Evolutionary conservation across 2,113 vertebrate genomes (phyloP), one percentile per base, ranked within the genome.

Genomic region (Oxyura jamaicensis): DNA sequence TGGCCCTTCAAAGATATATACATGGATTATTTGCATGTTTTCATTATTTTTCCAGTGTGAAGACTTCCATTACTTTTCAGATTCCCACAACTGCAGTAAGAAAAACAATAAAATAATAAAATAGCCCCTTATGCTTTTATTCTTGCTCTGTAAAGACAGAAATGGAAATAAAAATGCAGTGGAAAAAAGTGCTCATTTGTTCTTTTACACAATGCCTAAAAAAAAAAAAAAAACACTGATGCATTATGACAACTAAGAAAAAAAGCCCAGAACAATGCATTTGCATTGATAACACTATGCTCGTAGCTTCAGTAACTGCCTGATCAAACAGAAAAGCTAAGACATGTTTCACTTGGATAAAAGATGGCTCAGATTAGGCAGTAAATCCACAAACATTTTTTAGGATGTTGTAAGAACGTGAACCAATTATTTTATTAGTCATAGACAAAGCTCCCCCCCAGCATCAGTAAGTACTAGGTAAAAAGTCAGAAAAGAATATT

Each of bases 391-490:
- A 92, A 69, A 33, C 79, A 91, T 59, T 90, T 94, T 87, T 85
- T 31, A 66, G 41, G n/a, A 90, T 88, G 84, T 71, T 82, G 39
- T 55, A 91, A 87, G 39, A 89, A 71, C 17, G 69, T 3, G 21
- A 89, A 80, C 46, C n/a, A 88, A 77, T 94, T 91, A 75, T 56
- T 77, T 82, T 67, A 93, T 87, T 91, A 95, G 41, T 94, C 82
- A 85, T 3, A 86, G 41, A 52, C 36, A 90, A 88, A 93, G 79
- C 8, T 69, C 3, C 8, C 29, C 46, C 36, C 18, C 23, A 88
- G 41, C 50, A 90, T n/a, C 7, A 50, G 62, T n/a, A 92, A 92
- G 16, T 48, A 93, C 14, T n/a, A 77, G 3, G 17, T 39, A 66
- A 74, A 76, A 68, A 84, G 13, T 75, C 41, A 76, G 44, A 67